phyloP scores from a whole-genome alignment of 2,888 invertebrate genomes.

The Dynastes hyllus region DNA sequence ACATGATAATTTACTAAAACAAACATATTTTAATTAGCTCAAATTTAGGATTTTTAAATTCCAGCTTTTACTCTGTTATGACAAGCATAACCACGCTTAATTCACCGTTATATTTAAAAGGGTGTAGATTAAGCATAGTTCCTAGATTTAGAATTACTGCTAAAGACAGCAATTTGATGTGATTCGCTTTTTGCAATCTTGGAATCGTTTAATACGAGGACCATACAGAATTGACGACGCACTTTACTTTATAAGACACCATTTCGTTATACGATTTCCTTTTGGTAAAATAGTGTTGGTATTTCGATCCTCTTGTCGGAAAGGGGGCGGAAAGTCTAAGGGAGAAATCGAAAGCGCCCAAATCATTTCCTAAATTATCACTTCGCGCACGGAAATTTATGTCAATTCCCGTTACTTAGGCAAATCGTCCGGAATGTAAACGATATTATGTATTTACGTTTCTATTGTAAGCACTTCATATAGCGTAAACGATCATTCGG shows the following conservation, averaged over 20 bases:
- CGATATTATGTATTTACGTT: constrained; percentile 14
- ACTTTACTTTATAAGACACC: not conserved
- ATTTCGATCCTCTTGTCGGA: not conserved
- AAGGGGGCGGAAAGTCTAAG: not conserved
- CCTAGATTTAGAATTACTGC: too few relatives aligned
- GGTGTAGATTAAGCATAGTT: too few relatives aligned
- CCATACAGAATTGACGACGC: not conserved
- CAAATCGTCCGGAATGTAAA: constrained; percentile 22
- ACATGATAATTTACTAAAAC: too few relatives aligned
- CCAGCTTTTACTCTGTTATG: too few relatives aligned
- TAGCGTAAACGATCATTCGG: constrained; percentile 17
- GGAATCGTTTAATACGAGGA: too few relatives aligned
- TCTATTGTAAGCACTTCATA: constrained; percentile 18
- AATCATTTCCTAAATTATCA: constrained; percentile 21
- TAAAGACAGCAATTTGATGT: too few relatives aligned
- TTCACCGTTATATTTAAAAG: too few relatives aligned
- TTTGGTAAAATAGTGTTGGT: not conserved
- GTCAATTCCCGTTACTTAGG: constrained; percentile 17
- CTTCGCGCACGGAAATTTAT: constrained; percentile 6
- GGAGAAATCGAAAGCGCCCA: not conserved
- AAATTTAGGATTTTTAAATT: too few relatives aligned
- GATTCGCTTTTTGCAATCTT: too few relatives aligned
- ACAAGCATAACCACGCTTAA: too few relatives aligned
- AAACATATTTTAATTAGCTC: too few relatives aligned
- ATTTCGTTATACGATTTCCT: not conserved